Base-by-base conservation (phyloP, 2,797 vertebrate species). In the Chaetophractus vellerosus region DNA sequence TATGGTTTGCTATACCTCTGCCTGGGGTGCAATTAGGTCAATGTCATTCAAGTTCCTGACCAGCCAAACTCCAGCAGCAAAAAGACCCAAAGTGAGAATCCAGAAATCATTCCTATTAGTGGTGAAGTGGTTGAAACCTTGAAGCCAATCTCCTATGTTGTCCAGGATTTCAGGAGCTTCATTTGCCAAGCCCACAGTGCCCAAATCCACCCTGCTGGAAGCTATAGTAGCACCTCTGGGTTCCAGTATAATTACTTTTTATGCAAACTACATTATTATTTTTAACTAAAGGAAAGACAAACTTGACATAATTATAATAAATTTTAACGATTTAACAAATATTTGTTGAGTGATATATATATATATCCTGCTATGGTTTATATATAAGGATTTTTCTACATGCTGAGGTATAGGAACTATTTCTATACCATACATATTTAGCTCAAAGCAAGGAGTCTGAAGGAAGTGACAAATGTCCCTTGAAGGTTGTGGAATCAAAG, bases 71-170 rank as follows among this genome's bases (percentile, higher is more conserved):
- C n/a, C n/a, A n/a, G n/a, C n/a, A n/a, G n/a, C n/a, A n/a, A n/a
- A n/a, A n/a, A n/a, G n/a, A n/a, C n/a, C n/a, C n/a, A n/a, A 99
- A 98, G 97, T 99, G 99, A 98, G 99, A n/a, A n/a, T 99, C 86
- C 99, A 98, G 91, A 99, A 99, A 88, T 99, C 99, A 94, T 99
- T 99, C 41, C 41, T 45, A 45, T 45, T 45, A 45, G 41, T 45
- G 41, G 41, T 9, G 9, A 45, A 45, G 41, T 45, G 41, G 41
- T 45, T 45, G 41, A 45, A 5, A 45, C 41, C 41, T 9, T 45
- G 5, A 45, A 45, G 41, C 95, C 99, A 99, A 4, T 99, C 98
- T 31, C 97, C 71, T 21, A 99, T 93, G 16, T 98, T 98, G 41
- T 98, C 93, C 1, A 98, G 97, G 3, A 97, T 95, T 16, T 96